Conservation (phyloP, 2,797 vertebrate species). For the Ceyx erithaca region DNA sequence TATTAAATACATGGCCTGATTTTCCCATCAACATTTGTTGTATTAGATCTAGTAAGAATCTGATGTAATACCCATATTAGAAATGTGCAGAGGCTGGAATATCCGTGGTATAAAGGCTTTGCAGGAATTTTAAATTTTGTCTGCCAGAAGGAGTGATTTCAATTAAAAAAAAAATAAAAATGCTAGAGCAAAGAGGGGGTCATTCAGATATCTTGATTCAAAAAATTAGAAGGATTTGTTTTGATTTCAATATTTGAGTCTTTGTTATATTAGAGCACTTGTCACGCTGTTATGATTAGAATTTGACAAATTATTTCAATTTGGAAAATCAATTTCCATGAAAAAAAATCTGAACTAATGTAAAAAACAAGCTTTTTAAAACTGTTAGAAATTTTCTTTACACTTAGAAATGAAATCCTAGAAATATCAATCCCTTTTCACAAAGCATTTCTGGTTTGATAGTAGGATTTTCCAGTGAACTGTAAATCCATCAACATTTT, state of each 20-base stretch:
- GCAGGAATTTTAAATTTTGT: not conserved
- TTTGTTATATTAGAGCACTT: conserved; percentile 49
- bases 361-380: not conserved
- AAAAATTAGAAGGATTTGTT: conserved; percentile 55
- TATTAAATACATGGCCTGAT: not conserved
- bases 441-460: not conserved
- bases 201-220: conserved; percentile 9
- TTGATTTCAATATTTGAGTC: conserved; percentile 28
- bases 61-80: not conserved
- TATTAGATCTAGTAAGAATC: not conserved
- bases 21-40: not conserved
- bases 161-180: not conserved
- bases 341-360: conserved; percentile 19
- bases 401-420: not conserved
- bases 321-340: conserved; percentile 7
- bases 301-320: conserved; percentile 52
- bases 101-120: not conserved
- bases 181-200: not conserved
- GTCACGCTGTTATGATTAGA: conserved; percentile 54
- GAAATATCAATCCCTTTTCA: not conserved
- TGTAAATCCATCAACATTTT: not conserved
- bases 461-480: not conserved
- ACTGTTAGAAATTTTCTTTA: not conserved
- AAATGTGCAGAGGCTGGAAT: not conserved
- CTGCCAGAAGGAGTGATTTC: not conserved